Conservation (phyloP, 1,140 invertebrate genomes). For the Telenomus remus region DNA sequence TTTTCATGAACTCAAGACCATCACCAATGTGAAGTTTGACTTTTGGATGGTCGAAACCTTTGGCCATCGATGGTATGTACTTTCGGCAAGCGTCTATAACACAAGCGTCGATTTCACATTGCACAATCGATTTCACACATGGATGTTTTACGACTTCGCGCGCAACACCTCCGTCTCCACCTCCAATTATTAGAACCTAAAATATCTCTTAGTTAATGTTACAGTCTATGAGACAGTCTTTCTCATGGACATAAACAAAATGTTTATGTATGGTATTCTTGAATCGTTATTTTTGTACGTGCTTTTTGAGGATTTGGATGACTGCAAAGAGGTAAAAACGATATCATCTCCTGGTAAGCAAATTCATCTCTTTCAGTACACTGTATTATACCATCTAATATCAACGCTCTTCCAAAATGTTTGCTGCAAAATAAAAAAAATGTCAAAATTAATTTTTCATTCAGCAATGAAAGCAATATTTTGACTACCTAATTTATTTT, state of each 20-base stretch:
- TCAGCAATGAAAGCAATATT: no score
- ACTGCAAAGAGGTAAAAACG: constrained; percentile 92
- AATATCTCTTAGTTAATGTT: background rate
- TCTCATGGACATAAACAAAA: background rate
- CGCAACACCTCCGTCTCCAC: constrained; percentile 97
- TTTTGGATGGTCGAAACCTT: constrained; percentile 89
- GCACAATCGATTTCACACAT: constrained; percentile 85
- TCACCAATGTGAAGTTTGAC: constrained; percentile 91
- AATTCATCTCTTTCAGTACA: constrained; percentile 98
- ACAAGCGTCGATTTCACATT: constrained; percentile 94
- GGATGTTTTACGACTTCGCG: constrained; percentile 97
- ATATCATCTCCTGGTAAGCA: constrained; percentile 99
- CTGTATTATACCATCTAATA: constrained; percentile 97
- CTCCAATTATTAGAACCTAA: constrained; percentile 94
- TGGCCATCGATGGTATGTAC: constrained; percentile 93
- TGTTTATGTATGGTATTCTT: background rate
- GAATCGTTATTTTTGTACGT: background rate
- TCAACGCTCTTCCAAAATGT: constrained; percentile 90
- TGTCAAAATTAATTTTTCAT: no score
- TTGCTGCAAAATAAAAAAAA: constrained; percentile 77
- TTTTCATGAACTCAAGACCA: constrained; percentile 95
- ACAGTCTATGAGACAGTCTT: no score
- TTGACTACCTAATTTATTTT: no score
- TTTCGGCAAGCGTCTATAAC: constrained; percentile 95
- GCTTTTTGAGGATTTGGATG: constrained; percentile 95